Evolutionary conservation across 2,797 vertebrate genomes (phyloP), one percentile per base, ranked within the genome.

Genomic region (Paguma larvata): DNA sequence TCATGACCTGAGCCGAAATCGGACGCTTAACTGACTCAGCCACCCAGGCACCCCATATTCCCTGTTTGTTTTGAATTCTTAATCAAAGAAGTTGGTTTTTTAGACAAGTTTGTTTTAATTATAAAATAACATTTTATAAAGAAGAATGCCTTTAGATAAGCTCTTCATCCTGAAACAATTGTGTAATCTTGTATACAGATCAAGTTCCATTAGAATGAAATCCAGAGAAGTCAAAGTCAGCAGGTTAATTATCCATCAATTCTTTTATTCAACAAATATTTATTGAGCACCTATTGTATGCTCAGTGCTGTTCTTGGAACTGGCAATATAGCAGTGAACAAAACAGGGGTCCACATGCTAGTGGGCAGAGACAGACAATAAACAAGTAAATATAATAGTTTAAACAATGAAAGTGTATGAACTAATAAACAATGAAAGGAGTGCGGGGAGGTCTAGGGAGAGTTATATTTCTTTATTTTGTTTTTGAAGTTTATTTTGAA

Each of bases 191-290:
- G 18, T 77, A 59, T 41, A 15, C 27, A 78, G 67, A 44, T 65
- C 82, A 14, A 70, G 23, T 89, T 77, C 63, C 82, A 30, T 46
- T 92, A 85, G 48, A 63, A 85, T 85, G 85, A 95, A 97, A 41
- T 44, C 38, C 70, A 73, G 38, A 73, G 38, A 95, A 21, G 34
- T 34, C 38, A 80, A 80, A 85, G 34, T 41, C 34, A 70, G 19
- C 13, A 62, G 14, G 14, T 89, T 94, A 67, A n/a, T 46, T 78
- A n/a, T 41, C n/a, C 0, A 65, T 34, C 70, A 27, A 21, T 67
- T 72, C 25, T 93, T 91, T 83, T 62, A 44, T 68, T 85, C 62
- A 32, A 38, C 82, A 77, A 25, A 34, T 91, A 78, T 41, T 85
- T 56, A 63, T 13, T 62, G 73, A 91, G 25, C 25, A 63, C 8